phyloP scores from a whole-genome alignment of 2,113 vertebrate species.

The Cacatua alba region DNA sequence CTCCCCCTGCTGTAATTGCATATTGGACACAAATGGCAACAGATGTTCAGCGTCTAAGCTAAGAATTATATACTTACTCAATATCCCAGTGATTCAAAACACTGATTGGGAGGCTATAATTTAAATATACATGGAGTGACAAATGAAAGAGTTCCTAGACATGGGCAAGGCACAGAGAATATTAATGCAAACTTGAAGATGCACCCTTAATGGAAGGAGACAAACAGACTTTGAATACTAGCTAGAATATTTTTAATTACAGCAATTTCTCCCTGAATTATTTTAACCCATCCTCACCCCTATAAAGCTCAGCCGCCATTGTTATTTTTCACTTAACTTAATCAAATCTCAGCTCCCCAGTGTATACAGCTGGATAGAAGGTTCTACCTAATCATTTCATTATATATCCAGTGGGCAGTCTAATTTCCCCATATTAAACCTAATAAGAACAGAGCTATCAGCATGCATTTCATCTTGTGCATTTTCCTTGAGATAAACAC shows the following conservation, averaged over 20 bases:
- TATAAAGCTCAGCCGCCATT: background rate
- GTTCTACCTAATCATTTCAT: conserved; percentile 5
- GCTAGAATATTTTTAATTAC: background rate
- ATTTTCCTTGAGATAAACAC: background rate
- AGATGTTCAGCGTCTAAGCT: conserved; percentile 82
- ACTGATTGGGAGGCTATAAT: conserved; percentile 48
- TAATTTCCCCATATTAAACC: background rate
- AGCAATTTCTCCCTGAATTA: background rate
- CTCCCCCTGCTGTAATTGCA: conserved; percentile 83
- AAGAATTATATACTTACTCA: conserved; percentile 82
- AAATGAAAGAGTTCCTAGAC: conserved; percentile 36
- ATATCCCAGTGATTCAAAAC: conserved; percentile 70
- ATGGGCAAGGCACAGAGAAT: background rate
- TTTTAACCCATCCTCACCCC: background rate
- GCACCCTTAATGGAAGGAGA: background rate
- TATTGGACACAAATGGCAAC: conserved; percentile 78
- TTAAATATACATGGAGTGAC: conserved; percentile 33
- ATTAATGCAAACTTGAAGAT: background rate
- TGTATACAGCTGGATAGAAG: background rate
- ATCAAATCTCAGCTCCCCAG: background rate
- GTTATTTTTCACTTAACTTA: conserved; percentile 15
- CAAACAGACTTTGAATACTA: background rate
- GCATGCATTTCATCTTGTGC: background rate
- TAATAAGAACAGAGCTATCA: background rate
- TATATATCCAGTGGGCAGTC: background rate